These are phyloP conservation scores for Agapostemon virescens DNA, from an alignment of 2,888 invertebrate genomes.

Conservation along the genomic window DNA sequence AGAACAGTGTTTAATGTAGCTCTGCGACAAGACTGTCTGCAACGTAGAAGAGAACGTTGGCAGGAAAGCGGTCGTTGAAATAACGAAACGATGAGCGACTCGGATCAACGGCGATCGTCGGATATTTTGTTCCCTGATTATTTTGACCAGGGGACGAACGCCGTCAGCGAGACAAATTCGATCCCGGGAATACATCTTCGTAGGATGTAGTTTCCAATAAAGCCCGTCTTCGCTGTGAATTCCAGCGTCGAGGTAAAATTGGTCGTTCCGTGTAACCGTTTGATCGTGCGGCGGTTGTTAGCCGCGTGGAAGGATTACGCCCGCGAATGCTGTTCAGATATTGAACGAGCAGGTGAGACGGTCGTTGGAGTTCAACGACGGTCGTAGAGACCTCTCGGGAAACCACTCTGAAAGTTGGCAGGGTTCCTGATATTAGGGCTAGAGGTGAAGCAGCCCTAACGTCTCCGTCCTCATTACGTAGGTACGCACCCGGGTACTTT, in stretches of 20 bases:
- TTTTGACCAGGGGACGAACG: neutral
- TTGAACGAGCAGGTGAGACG: slow-evolving; percentile 58
- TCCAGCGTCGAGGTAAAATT: slow-evolving; percentile 26
- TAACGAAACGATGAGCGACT: neutral
- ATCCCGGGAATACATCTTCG: neutral
- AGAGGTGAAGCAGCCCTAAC: slow-evolving; percentile 64
- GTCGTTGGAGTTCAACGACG: slow-evolving; percentile 57
- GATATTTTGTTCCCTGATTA: neutral
- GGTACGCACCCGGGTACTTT: slow-evolving; percentile 55
- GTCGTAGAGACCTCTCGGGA: slow-evolving; percentile 54
- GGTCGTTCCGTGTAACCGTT: slow-evolving; percentile 36
- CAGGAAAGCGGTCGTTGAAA: neutral
- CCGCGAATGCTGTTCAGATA: slow-evolving; percentile 46
- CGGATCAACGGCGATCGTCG: neutral
- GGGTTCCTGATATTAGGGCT: slow-evolving; percentile 60
- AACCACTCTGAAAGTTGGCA: slow-evolving; percentile 62
- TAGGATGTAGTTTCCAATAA: neutral
- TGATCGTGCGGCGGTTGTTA: slow-evolving; percentile 50
- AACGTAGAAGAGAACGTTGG: no score
- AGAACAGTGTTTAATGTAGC: no score
- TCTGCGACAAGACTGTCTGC: no score
- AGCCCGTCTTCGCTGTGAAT: slow-evolving; percentile 2
- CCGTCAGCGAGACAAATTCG: neutral
- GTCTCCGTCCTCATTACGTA: slow-evolving; percentile 60
- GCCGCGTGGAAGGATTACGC: slow-evolving; percentile 40